Evolutionary conservation across 2,888 invertebrate genomes (phyloP).

Genomic region (Conomelus anceps): DNA sequence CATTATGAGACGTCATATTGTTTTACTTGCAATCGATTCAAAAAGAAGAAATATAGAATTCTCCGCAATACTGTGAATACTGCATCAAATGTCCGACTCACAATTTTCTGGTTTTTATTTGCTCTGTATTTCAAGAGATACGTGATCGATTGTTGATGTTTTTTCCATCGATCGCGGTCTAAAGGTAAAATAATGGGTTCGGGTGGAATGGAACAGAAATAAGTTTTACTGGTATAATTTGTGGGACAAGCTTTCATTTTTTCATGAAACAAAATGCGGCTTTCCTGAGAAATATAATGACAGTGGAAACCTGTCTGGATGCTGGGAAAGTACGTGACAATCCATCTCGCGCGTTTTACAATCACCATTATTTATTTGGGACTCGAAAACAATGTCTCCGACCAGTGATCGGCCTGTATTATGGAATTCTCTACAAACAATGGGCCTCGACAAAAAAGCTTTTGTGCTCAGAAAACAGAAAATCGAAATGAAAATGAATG

Average conservation of each 20-base stretch:
- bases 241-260: background rate
- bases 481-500: constrained; percentile 4
- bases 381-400: constrained; percentile 10
- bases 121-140: background rate
- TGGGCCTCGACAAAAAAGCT: constrained; percentile 3
- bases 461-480: constrained; percentile 2
- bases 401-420: background rate
- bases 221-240: constrained; percentile 9
- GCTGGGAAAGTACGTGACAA: constrained; percentile 8
- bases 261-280: constrained; percentile 1
- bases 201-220: background rate
- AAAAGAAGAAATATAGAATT: background rate
- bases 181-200: background rate
- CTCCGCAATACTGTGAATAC: background rate
- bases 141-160: background rate
- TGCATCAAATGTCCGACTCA: background rate
- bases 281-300: constrained; percentile 6
- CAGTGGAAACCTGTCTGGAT: background rate
- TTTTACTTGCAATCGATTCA: background rate
- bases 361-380: constrained; percentile 12
- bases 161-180: background rate
- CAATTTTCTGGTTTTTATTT: background rate
- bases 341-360: background rate
- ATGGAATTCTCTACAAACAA: constrained; percentile 8
- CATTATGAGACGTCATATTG: background rate